These are phyloP conservation scores for Lobophora halterata DNA, from an alignment of 2,888 invertebrate species.

Conservation along the genomic window DNA sequence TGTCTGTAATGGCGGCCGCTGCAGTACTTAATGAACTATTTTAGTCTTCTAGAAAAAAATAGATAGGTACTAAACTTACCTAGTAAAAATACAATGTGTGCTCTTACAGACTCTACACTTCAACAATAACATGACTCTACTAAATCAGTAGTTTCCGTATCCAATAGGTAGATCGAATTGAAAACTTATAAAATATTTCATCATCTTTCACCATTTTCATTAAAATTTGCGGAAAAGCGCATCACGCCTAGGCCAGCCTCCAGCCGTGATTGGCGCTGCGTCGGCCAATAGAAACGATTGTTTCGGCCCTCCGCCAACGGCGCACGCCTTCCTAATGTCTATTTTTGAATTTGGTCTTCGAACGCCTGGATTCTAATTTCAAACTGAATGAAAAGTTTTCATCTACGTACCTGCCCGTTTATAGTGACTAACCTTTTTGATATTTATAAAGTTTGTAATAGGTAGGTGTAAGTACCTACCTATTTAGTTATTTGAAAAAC, in stretches of 20 bases:
- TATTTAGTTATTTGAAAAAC: too few relatives aligned
- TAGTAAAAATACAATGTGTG: too few relatives aligned
- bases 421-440: too few relatives aligned
- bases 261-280: constrained; percentile 63
- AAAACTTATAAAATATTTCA: constrained; percentile 4
- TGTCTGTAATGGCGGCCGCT: too few relatives aligned
- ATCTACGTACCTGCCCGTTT: too few relatives aligned
- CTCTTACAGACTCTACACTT: neutral
- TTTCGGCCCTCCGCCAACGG: constrained; percentile 55
- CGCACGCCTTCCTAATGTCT: constrained; percentile 70
- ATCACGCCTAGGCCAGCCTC: constrained; percentile 56
- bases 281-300: constrained; percentile 55
- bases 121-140: too few relatives aligned
- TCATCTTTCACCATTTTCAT: constrained; percentile 28
- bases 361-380: constrained; percentile 4
- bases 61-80: too few relatives aligned
- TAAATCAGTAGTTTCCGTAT: too few relatives aligned
- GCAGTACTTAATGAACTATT: too few relatives aligned
- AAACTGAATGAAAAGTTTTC: constrained; percentile 2
- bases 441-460: too few relatives aligned
- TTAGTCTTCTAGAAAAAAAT: too few relatives aligned
- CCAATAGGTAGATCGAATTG: constrained; percentile 17
- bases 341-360: constrained; percentile 65
- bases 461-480: too few relatives aligned
- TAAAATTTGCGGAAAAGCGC: constrained; percentile 51